phyloP scores from a whole-genome alignment of 2,797 vertebrate species.

The Phrynocephalus guinanensis region DNA sequence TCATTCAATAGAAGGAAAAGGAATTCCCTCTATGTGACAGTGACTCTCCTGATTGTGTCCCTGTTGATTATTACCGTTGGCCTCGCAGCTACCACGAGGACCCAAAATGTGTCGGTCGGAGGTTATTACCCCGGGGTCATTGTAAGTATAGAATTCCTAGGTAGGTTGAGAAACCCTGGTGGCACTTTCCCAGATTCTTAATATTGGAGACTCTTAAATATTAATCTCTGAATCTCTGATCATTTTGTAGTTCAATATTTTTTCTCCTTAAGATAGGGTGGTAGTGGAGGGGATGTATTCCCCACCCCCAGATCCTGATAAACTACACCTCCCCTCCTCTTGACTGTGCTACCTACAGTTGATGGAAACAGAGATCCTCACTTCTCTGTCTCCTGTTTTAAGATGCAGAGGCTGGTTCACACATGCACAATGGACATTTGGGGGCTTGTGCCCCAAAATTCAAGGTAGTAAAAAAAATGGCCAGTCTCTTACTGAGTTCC shows the following conservation, averaged over 20 bases:
- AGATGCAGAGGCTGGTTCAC: conserved; percentile 35
- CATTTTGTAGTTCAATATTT: conserved; percentile 55
- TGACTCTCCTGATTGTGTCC: conserved; percentile 93
- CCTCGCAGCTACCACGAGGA: conserved; percentile 95
- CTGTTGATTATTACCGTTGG: conserved; percentile 95
- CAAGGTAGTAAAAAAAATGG: not conserved
- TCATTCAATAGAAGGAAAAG: conserved; percentile 95
- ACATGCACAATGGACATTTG: not conserved
- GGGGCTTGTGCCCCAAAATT: not conserved
- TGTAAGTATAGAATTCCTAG: conserved; percentile 86
- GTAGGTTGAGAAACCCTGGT: conserved; percentile 63
- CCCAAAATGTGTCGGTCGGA: conserved; percentile 97
- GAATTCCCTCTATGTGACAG: conserved; percentile 95
- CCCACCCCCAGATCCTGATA: not conserved
- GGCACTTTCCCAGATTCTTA: conserved; percentile 35
- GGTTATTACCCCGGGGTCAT: conserved; percentile 98
- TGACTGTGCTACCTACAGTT: not conserved
- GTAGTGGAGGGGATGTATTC: conserved; percentile 15
- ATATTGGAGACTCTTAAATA: conserved; percentile 58
- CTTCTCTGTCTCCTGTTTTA: conserved; percentile 16
- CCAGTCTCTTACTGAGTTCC: not conserved
- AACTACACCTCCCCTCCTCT: not conserved
- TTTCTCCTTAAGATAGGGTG: conserved; percentile 51
- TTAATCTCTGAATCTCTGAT: conserved; percentile 54
- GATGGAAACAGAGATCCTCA: not conserved